Conservation (phyloP, 2,888 invertebrate species). For the Synergus itoensis region DNA sequence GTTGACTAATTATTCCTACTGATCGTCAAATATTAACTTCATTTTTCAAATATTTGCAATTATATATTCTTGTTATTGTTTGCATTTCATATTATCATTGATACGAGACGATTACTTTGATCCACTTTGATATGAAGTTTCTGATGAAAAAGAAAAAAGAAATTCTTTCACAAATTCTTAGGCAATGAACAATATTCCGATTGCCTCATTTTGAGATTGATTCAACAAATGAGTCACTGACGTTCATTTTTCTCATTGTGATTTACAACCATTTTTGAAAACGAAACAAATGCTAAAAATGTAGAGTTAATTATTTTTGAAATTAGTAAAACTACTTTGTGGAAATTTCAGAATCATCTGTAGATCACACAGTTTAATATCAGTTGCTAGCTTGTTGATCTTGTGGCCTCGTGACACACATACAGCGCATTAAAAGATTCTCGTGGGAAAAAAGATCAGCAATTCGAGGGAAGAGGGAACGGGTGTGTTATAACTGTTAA, state of each 20-base stretch:
- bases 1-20: not conserved
- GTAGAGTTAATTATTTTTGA: not conserved
- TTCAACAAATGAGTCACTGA: not conserved
- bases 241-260: not conserved
- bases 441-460: constrained; percentile 50
- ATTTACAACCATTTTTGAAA: not conserved
- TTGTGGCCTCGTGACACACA: constrained; percentile 13
- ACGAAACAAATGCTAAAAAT: not conserved
- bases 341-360: not conserved
- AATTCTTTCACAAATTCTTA: not conserved
- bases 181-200: not conserved
- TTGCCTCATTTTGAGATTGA: not conserved
- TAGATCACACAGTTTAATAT: not conserved
- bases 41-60: not conserved
- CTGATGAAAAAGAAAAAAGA: not conserved
- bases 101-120: not conserved
- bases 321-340: not conserved
- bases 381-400: not conserved
- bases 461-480: constrained; percentile 47
- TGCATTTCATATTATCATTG: constrained; percentile 23
- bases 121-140: not conserved
- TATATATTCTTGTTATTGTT: not conserved
- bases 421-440: constrained; percentile 36
- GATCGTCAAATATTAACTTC: not conserved
- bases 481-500: constrained; percentile 17